phyloP scores from a whole-genome alignment of 2,113 vertebrate species.

The Lucifuga dentata region DNA sequence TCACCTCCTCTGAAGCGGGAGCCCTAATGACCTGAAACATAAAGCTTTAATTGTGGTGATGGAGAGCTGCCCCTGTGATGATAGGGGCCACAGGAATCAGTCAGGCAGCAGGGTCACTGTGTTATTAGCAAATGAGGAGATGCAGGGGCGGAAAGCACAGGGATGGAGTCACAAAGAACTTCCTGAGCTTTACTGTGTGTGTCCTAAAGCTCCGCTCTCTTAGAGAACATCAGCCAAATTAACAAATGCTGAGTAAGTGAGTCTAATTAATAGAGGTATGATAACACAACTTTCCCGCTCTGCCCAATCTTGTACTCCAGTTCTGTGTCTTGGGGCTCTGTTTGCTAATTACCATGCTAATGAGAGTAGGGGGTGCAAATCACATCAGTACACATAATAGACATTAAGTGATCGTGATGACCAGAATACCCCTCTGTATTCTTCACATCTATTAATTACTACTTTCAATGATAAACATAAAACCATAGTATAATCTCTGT shows the following conservation, averaged over 20 bases:
- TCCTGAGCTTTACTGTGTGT: too few species aligned
- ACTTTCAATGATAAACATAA: constrained; percentile 17
- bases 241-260: constrained; percentile 38
- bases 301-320: constrained; percentile 46
- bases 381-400: constrained; percentile 57
- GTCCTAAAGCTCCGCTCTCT: neutral
- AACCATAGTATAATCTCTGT: constrained; percentile 3
- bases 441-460: constrained; percentile 43
- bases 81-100: constrained; percentile 37
- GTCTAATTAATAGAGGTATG: constrained; percentile 53
- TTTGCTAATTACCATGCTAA: constrained; percentile 71
- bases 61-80: constrained; percentile 47
- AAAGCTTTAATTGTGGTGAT: constrained; percentile 69
- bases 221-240: constrained; percentile 21
- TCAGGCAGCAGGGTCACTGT: constrained; percentile 55
- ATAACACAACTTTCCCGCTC: constrained; percentile 38
- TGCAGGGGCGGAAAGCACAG: neutral
- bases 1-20: constrained; percentile 62
- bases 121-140: constrained; percentile 55
- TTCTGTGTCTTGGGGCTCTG: constrained; percentile 51
- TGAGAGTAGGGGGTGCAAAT: constrained; percentile 49
- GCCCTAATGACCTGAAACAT: constrained; percentile 51
- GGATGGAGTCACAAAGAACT: neutral
- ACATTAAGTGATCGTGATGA: constrained; percentile 64
- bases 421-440: constrained; percentile 43